These are phyloP conservation scores for Phragmatobia fuliginosa DNA, from an alignment of 2,888 invertebrate genomes.

Conservation along the genomic window DNA sequence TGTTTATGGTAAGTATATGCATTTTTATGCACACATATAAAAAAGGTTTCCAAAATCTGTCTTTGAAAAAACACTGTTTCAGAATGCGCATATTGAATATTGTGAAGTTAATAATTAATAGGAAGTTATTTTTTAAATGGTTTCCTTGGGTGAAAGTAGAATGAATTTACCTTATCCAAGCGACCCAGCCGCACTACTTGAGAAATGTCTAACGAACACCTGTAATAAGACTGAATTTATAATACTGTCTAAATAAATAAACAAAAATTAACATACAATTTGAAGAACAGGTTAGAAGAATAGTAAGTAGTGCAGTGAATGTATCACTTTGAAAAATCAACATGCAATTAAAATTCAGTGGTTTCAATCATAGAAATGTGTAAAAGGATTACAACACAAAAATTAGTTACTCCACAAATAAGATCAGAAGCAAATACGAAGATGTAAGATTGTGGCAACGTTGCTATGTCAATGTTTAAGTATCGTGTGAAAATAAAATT, in stretches of 20 bases:
- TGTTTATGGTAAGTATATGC: too few species aligned
- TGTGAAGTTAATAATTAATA: neutral
- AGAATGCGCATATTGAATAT: neutral
- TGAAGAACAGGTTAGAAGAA: constrained; percentile 7
- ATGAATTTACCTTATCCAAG: constrained; percentile 73
- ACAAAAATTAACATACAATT: constrained; percentile 11
- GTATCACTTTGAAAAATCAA: constrained; percentile 1
- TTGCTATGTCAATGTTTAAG: neutral
- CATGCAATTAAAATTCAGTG: constrained; percentile 38
- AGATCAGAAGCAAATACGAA: constrained; percentile 14
- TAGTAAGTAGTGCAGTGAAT: too few species aligned
- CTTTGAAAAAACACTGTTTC: neutral
- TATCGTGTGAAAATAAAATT: constrained; percentile 1
- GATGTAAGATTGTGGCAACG: neutral
- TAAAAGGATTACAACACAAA: neutral
- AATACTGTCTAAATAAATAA: constrained; percentile 7
- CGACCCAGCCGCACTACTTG: constrained; percentile 81
- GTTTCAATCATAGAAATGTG: constrained; percentile 29
- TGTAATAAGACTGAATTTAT: constrained; percentile 52
- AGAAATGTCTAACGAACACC: constrained; percentile 80
- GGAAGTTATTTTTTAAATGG: neutral
- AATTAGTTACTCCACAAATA: constrained; percentile 13
- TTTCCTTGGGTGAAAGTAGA: neutral
- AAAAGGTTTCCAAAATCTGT: neutral
- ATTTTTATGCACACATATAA: too few species aligned